Base-by-base conservation (phyloP, 2,888 invertebrate genomes). In the Buathra laborator region DNA sequence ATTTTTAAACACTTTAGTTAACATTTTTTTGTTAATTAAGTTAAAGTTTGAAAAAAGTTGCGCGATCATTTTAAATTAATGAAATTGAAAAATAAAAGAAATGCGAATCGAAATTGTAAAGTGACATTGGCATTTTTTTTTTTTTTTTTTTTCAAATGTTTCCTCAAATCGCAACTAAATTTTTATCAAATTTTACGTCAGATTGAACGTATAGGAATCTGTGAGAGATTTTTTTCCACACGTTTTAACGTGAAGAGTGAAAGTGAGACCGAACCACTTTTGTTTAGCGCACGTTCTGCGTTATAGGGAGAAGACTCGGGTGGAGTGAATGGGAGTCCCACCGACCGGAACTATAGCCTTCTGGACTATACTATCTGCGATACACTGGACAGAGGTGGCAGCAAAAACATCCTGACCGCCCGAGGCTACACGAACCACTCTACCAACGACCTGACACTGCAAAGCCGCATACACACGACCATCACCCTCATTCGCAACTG, bases 361-460 rank as follows among this genome's bases (percentile, higher is more conserved):
- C 37, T 62, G 62, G 67, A 77, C 51, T 74, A 62, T 74, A 68
- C 62, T 48, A 51, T 56, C 64, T n/a, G 53, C 56, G n/a, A 29
- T 75, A 51, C 16, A 62, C 59, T 51, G 29, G 67, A 46, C 43
- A 67, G 67, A 43, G 64, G n/a, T 59, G 29, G 43, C 7, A 43
- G 62, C 19, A 84, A 78, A 75, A 82, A 62, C 56, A 79, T 78
- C 37, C 67, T 51, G 48, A 71, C 75, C 56, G 79, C 64, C 82
- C 66, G 59, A 71, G 71, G 71, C 71, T 82, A 72, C 68, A 68
- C 62, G 44, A 68, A 48, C 64, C 37, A 74, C 59, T 48, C 62
- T 46, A 14, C 46, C 72, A 59, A 44, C 59, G 24, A 71, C 62
- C 74, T 70, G 62, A 74, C 51, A 81, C 84, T 81, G 77, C 46